These are phyloP conservation scores for Genyomyrus donnyi DNA, from an alignment of 2,113 vertebrate genomes.

Conservation along the genomic window DNA sequence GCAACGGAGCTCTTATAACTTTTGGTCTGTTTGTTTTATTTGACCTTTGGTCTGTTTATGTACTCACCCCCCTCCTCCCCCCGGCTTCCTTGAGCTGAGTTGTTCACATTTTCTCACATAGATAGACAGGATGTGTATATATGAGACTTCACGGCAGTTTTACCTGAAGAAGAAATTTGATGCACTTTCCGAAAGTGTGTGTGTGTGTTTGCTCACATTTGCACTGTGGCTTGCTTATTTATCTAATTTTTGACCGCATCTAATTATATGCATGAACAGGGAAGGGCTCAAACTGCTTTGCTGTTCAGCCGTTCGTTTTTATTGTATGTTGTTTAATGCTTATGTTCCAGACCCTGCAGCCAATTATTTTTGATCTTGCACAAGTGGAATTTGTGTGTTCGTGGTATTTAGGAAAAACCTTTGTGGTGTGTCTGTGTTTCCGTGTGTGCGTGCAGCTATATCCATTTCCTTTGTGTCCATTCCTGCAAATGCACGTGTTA, in stretches of 20 bases:
- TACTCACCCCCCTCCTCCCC: background rate
- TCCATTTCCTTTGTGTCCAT: background rate
- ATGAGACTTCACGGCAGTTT: background rate
- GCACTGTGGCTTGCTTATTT: background rate
- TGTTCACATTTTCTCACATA: background rate
- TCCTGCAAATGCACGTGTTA: background rate
- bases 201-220: background rate
- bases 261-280: background rate
- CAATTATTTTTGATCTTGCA: background rate
- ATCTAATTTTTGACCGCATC: background rate
- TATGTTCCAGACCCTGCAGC: background rate
- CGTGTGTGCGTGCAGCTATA: background rate
- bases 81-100: background rate
- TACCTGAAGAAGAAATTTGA: background rate
- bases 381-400: background rate
- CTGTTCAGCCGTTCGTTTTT: background rate
- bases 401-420: background rate
- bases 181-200: background rate
- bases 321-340: background rate
- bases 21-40: conserved; percentile 12
- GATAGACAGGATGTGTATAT: background rate
- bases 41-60: conserved; percentile 11
- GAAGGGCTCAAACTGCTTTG: background rate
- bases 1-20: background rate
- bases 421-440: background rate